These are phyloP conservation scores for Meta bourneti DNA, from an alignment of 2,888 invertebrate genomes.

Conservation along the genomic window DNA sequence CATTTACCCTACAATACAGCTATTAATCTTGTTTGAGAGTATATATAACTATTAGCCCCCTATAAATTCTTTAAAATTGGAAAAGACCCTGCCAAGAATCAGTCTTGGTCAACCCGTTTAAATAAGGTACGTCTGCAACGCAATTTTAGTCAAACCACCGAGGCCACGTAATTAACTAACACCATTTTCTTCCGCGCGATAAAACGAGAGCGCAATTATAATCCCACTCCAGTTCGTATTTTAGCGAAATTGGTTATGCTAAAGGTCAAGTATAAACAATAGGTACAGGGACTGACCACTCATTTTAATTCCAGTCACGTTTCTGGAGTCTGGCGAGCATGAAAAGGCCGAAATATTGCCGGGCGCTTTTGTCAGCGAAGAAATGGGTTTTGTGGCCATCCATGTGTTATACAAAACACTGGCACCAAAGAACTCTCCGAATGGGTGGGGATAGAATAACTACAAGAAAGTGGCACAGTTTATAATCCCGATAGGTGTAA, in stretches of 20 bases:
- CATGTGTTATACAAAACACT: not conserved
- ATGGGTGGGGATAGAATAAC: too few relatives aligned
- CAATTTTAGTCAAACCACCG: not conserved
- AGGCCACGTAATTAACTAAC: constrained; percentile 21
- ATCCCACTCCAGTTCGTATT: constrained; percentile 8
- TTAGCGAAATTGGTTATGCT: constrained; percentile 44
- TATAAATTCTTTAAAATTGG: not conserved
- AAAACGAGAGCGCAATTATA: not conserved
- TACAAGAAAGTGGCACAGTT: too few relatives aligned
- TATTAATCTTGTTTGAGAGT: too few relatives aligned
- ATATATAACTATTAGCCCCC: too few relatives aligned
- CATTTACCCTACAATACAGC: too few relatives aligned
- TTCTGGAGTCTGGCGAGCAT: constrained; percentile 23
- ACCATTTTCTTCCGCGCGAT: not conserved
- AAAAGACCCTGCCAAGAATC: not conserved
- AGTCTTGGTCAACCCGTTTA: not conserved
- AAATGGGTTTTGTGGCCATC: not conserved
- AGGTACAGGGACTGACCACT: constrained; percentile 26
- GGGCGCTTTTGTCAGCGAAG: not conserved
- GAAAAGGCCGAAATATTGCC: constrained; percentile 15
- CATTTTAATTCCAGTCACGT: constrained; percentile 35
- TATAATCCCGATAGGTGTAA: too few relatives aligned
- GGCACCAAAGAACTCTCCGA: too few relatives aligned
- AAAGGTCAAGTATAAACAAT: constrained; percentile 54
- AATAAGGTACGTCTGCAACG: not conserved